Base-by-base conservation (phyloP, 2,797 vertebrate genomes). In the Pyrocephalus nanus region DNA sequence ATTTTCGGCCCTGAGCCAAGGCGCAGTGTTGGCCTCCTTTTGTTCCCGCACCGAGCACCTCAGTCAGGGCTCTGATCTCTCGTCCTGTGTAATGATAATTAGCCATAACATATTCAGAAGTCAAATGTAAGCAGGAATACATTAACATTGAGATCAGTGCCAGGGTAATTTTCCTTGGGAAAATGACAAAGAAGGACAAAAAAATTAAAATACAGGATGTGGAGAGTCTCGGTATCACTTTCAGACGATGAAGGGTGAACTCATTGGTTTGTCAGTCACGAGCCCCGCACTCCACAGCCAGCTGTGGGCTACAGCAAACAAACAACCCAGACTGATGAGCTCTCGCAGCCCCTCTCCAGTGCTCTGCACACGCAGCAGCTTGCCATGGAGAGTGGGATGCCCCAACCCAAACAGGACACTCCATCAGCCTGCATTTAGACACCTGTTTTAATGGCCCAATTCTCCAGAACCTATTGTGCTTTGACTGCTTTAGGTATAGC, bases 91-190 rank as follows among this genome's bases (percentile, higher is more conserved):
- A 98, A 99, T 98, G 98, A 98, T 99, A 99, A 99, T 99, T 99
- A 99, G 98, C 98, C 97, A 89, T 98, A 98, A 98, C 98, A 98
- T 98, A 99, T 99, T 99, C 98, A 98, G 98, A 99, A 99, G 98
- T 99, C 98, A 99, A 99, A 99, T 97, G 97, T 99, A 98, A 98
- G 98, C 98, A 97, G 97, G 99, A 99, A 99, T 99, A 98, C 98
- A 99, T 99, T 99, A 99, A 98, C 99, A 98, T 98, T 99, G 98
- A 99, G 98, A 97, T 97, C 97, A 61, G 96, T 94, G 94, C 94
- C 14, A 74, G 70, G 93, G 85, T 96, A 96, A 97, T 97, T 98
- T 98, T 97, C 96, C 96, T 19, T 89, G 95, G 96, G 93, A 97
- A 98, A 97, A 97, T 96, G 94, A 98, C 97, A 98, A 98, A 98